Evolutionary conservation across 2,888 invertebrate species (phyloP).

Genomic region (Mycogona germanica): DNA sequence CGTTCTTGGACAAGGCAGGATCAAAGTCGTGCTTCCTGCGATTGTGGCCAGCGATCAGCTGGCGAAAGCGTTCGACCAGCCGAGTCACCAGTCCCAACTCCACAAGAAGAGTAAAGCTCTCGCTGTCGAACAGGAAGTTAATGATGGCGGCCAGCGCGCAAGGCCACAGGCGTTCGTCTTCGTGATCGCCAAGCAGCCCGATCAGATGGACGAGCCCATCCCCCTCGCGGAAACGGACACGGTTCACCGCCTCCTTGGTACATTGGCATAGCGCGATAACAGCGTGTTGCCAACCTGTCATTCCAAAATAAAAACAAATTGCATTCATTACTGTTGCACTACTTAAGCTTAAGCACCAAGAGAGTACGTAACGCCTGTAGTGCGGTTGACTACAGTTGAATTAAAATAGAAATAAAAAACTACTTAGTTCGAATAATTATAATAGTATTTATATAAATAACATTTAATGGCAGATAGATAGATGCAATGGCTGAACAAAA

Average conservation of each 20-base stretch:
- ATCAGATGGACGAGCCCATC: conserved; percentile 6
- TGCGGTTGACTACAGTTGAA: not conserved
- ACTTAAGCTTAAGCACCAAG: not conserved
- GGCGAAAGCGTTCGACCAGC: not conserved
- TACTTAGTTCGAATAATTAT: no score
- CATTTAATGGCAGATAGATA: no score
- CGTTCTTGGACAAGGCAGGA: not conserved
- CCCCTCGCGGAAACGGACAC: not conserved
- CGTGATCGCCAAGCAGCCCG: not conserved
- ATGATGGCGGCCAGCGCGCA: conserved; percentile 3
- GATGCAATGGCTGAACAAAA: no score
- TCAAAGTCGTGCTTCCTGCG: not conserved
- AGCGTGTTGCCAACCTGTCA: conserved; percentile 14
- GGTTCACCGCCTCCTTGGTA: conserved; percentile 7
- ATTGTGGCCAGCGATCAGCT: not conserved
- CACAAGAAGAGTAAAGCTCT: not conserved
- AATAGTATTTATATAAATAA: no score
- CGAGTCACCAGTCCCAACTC: conserved; percentile 8
- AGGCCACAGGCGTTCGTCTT: not conserved
- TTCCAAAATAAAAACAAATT: not conserved
- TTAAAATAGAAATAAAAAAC: no score
- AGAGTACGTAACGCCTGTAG: no score
- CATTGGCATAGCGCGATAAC: conserved; percentile 7
- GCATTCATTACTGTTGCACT: not conserved
- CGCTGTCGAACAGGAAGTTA: conserved; percentile 6